Evolutionary conservation across 2,888 invertebrate genomes (phyloP), one percentile per base, ranked within the genome.

Genomic region (Drosophila nigricruria): DNA sequence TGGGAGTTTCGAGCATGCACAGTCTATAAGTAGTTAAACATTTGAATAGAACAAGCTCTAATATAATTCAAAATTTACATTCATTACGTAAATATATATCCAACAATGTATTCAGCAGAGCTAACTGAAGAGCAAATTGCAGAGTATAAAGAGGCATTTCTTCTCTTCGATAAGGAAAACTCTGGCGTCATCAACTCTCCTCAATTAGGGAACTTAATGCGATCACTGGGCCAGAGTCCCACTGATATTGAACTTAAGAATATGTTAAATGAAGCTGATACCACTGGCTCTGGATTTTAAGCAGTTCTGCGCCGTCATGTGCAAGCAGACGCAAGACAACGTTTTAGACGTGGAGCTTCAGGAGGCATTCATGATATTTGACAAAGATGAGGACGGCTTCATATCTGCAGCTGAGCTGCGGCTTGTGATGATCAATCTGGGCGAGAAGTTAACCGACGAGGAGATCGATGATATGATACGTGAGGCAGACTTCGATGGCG

Each of bases 61-160:
- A 18, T 40, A 16, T 0, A 53, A 14, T 14, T 38, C 38, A 25
- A 53, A 68, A 56, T 61, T 43, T 8, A 14, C 14, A 10, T 5
- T 14, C 1, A 14, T 32, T 30, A 16, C 16, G 1, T 34, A 30
- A 47, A 27, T 1, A 47, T 59, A 14, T 1, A 47, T 59, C n/a
- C 16, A 3, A 49, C 5, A 58, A 76, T 68, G 72, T 20, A 18
- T 12, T 23, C 16, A 2, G 20, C n/a, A 0, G 77, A 97, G 95
- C 95, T 98, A 93, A 98, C 98, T 93, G 98, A 98, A 94, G 98
- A 98, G 95, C 98, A 99, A 94, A 98, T 98, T 94, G 98, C 97
- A 91, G 99, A 99, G 94, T 99, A 99, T 96, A 99, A 98, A 95
- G 99, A 99, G 94, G 99, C 99, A 91, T 99, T 99, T 94, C 97